Evolutionary conservation across 2,888 invertebrate species (phyloP), one percentile per base, ranked within the genome.

Genomic region (Formica aserva): DNA sequence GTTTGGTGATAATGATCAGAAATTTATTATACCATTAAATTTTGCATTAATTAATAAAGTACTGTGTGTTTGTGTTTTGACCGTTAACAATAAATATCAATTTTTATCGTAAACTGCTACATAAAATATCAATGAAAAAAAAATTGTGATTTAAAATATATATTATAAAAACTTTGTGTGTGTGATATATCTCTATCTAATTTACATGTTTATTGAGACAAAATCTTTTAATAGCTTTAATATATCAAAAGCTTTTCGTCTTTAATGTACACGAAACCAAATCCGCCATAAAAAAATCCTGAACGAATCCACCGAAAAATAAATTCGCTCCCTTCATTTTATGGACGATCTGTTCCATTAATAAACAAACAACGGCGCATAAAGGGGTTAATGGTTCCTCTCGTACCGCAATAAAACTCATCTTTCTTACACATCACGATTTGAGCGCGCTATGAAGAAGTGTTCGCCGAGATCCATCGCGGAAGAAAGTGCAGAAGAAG

Each of bases 321-420:
- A 80, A 80, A 74, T 75, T 80, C 55, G 26, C 45, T 60, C 13
- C 29, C 76, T 80, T 80, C 78, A 60, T 80, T 80, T 52, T 80
- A 75, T 74, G 45, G 22, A 74, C 75, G 45, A 80, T 80, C 60
- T 74, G 75, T 75, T 80, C 45, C 76, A 80, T 80, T 80, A 80
- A 75, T 75, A 80, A 80, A 80, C 76, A 80, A 80, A 80, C 74
- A 80, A 78, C 75, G 69, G 60, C 32, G 45, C 78, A 74, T 78
- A 80, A 80, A 80, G 22, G 45, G 45, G 60, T 74, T 80, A 74
- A 80, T 75, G 78, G 71, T 72, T 35, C 60, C 38, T 15, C 35
- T 60, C 35, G 45, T 80, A 60, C 32, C 75, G 75, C 35, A 80
- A 80, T 74, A 80, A 80, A 80, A 80, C 78, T 77, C 74, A 80